Evolutionary conservation across 2,888 invertebrate species (phyloP), one percentile per base, ranked within the genome.

Genomic region (Xylocampa areola): DNA sequence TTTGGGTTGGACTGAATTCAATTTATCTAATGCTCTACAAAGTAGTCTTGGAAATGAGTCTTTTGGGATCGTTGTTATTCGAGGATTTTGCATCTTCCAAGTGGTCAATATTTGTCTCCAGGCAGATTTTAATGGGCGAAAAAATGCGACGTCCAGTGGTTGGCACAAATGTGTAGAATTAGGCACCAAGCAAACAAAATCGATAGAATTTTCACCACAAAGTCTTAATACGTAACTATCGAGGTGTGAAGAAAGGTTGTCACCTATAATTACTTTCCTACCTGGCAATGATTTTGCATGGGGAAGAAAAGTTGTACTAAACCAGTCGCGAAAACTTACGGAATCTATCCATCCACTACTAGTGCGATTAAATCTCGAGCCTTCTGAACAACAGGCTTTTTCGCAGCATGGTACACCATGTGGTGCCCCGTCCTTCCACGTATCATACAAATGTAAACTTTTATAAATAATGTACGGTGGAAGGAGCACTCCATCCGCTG

Each of bases 391-490:
- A 25, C 39, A 39, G n/a, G 39, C n/a, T 14, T 39, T 11, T n/a
- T 13, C 13, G 14, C 39, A 39, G 11, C 27, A 39, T 6, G 39
- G 39, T 3, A 29, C 8, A 3, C 27, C 40, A 14, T 10, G 10
- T 2, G 25, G 40, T 40, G 16, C 27, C 4, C 14, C 10, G 13
- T 40, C 25, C 8, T 40, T 27, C 27, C 40, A 40, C 10, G 40
- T 40, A 3, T 40, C 14, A 16, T 40, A 40, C 3, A 40, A n/a
- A 27, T 40, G 27, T 4, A 13, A 6, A 16, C 40, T 40, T 27
- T 40, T 40, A 16, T 40, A 40, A 25, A 40, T 40, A 1, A 40
- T 14, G n/a, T 40, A 40, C 6, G 40, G 40, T 8, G 29, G 16
- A 4, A 40, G 10, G 3, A 40, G 23, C 2, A 40, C 40, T 8